Evolutionary conservation across 1,140 invertebrate genomes (phyloP), one percentile per base, ranked within the genome.

Genomic region (Elysia chlorotica): DNA sequence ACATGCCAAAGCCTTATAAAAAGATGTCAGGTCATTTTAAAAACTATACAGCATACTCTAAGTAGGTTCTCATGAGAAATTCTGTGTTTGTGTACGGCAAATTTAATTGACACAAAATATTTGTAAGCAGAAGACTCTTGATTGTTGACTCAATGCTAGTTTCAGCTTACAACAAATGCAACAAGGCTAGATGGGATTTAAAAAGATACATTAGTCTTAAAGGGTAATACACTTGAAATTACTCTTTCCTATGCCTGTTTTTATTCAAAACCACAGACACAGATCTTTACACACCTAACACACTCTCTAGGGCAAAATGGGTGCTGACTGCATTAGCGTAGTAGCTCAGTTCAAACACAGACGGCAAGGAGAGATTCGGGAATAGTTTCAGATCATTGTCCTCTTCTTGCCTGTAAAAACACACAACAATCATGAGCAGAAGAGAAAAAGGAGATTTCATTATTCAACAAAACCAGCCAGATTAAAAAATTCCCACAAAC

Each of bases 221-320:
- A n/a, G n/a, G 41, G n/a, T n/a, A 48, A 14, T 14, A n/a, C n/a
- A n/a, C 41, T 14, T n/a, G 10, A 48, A 14, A n/a, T n/a, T 48
- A 48, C n/a, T 48, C n/a, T 14, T 48, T 48, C n/a, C 10, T 48
- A 48, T 48, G n/a, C 10, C n/a, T 10, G 41, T 14, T 14, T 14
- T 14, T 48, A n/a, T 48, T 48, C 41, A 10, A 10, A 59, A 25
- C 56, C 25, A 63, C 10, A 63, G 4, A 35, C 25, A 31, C 23
- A 48, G 25, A 66, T 28, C 23, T 30, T 19, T 54, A n/a, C 65
- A 59, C 36, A 70, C 67, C 67, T 6, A 70, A 36, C 14, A 63
- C 37, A 61, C 69, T 71, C 31, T 71, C 69, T 35, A 71, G 30
- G 21, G 69, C 69, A 71, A 71, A 71, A 61, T 71, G 69, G 2